Evolutionary conservation across 2,888 invertebrate species (phyloP), one percentile per base, ranked within the genome.

Genomic region (Drosophila acutilabella): DNA sequence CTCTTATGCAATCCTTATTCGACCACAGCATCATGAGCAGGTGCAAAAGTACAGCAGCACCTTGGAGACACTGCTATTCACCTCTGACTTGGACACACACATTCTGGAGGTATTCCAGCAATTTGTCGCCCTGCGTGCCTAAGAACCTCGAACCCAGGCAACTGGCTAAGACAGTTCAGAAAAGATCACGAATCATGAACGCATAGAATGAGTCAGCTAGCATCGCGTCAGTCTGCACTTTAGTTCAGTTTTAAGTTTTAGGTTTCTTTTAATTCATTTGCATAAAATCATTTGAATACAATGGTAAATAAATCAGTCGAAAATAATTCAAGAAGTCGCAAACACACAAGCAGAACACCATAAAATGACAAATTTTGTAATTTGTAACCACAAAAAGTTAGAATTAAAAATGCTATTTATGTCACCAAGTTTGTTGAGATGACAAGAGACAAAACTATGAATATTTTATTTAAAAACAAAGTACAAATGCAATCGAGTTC

Each of bases 91-190:
- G 91, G 99, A 99, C 91, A 96, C 97, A 3, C 98, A 98, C 92
- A 98, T 99, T 90, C 93, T 98, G 73, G 98, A 98, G 92, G 96
- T 99, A 64, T 99, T 99, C 94, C 98, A 98, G 90, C 99, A 99
- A 93, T 99, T 99, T 93, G 96, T 98, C 74, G 98, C 98, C 51
- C 94, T 99, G 52, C 86, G 93, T 50, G 92, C 93, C 64, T 92
- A 89, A 84, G 33, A 14, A n/a, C 41, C 47, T 57, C 48, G 10
- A 48, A 4, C 14, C 23, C 23, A 38, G n/a, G 36, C 2, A 7
- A 4, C 16, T 20, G 23, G 44, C 51, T 18, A 0, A 23, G 23
- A 23, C 23, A 23, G 6, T 6, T 23, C 23, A 6, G 6, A 23
- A 23, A 23, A 1, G 23, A 23, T 23, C 23, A 23, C 23, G 23